A percentile compares a stretch with the other conserved stretches of the same genome.
phyloP scores from a whole-genome alignment of 2,888 invertebrate genomes.

The Chymomyza fuscimana region DNA sequence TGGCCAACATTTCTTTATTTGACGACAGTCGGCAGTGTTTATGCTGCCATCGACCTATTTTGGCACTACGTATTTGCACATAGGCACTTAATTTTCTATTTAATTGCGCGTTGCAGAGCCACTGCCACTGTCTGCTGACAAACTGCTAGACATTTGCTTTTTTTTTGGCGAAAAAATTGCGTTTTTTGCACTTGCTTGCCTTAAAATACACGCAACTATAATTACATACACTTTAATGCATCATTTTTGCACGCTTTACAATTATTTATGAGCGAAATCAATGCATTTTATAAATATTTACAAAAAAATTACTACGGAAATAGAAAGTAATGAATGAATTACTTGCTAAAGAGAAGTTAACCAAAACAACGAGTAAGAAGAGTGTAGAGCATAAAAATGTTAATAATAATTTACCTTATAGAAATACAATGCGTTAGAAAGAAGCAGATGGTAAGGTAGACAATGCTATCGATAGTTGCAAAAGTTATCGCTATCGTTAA shows the following conservation, averaged over 20 bases:
- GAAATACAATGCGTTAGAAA: neutral
- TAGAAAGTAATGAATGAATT: constrained; percentile 64
- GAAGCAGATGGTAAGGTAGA: neutral
- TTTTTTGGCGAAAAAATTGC: neutral
- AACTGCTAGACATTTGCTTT: neutral
- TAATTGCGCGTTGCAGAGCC: constrained; percentile 25
- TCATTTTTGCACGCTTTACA: constrained; percentile 38
- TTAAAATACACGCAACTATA: constrained; percentile 40
- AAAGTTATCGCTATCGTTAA: neutral
- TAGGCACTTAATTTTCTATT: constrained; percentile 43
- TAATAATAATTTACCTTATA: neutral
- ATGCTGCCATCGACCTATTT: constrained; percentile 29
- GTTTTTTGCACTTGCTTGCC: constrained; percentile 17
- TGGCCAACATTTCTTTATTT: constrained; percentile 3
- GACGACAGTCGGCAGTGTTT: neutral
- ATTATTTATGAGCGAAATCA: constrained; percentile 26
- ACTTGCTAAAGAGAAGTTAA: constrained; percentile 3
- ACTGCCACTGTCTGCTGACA: constrained; percentile 12
- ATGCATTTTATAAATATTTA: constrained; percentile 58
- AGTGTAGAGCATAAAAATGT: neutral
- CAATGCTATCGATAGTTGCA: neutral
- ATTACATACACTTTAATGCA: constrained; percentile 20
- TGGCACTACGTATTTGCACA: constrained; percentile 45
- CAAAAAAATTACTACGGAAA: constrained; percentile 51
- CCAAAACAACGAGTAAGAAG: neutral